Percentiles rank a stretch among this genome's conserved stretches.
phyloP scores from a whole-genome alignment of 2,113 vertebrate genomes.

The Gallinago paraguaiae region DNA sequence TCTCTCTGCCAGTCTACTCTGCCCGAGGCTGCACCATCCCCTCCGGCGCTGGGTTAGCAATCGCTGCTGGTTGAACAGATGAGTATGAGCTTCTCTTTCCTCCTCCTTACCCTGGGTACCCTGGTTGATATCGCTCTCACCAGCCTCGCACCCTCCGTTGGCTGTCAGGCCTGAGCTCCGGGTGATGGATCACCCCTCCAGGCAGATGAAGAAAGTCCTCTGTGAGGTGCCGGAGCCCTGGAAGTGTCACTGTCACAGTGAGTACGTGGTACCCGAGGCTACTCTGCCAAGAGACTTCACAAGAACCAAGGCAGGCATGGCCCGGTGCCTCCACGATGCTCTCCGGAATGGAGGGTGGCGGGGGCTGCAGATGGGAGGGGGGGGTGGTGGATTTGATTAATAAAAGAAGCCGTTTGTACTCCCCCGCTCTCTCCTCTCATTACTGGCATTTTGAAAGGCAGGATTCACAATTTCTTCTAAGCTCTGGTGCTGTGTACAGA shows the following conservation, averaged over 20 bases:
- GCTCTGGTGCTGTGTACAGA: background rate
- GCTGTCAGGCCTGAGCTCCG: background rate
- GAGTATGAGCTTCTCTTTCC: background rate
- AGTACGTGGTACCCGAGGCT: background rate
- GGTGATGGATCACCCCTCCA: background rate
- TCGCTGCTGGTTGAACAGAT: background rate
- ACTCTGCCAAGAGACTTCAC: background rate
- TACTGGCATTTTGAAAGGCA: slow-evolving; percentile 15
- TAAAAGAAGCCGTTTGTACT: background rate
- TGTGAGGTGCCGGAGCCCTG: background rate
- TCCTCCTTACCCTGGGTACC: background rate
- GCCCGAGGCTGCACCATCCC: background rate
- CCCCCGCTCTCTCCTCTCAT: slow-evolving; percentile 29
- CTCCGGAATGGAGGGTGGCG: background rate
- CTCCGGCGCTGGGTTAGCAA: background rate
- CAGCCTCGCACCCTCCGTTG: background rate
- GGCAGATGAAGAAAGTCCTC: background rate
- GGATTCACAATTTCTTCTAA: background rate
- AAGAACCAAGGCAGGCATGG: background rate
- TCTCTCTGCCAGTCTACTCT: background rate
- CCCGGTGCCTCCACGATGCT: fast-evolving
- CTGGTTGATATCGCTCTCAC: background rate
- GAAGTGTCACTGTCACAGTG: background rate
- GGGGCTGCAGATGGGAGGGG: background rate
- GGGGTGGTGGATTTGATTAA: background rate